Conservation (phyloP, 1,140 invertebrate genomes). For the Heliconius nattereri region DNA sequence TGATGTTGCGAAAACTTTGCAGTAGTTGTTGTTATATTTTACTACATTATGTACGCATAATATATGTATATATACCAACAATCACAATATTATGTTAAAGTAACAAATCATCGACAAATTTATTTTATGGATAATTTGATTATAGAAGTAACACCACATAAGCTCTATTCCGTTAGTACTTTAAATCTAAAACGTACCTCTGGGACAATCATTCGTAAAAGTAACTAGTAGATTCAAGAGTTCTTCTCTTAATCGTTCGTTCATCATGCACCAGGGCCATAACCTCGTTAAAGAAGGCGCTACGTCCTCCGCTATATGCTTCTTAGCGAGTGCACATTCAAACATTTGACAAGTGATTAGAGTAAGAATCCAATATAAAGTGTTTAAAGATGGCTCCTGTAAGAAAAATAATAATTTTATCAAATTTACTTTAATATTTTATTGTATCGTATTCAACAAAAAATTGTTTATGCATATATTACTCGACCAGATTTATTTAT, state of each 20-base stretch:
- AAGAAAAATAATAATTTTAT: slow-evolving; percentile 19
- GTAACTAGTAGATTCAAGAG: slow-evolving; percentile 57
- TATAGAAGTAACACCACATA: background rate
- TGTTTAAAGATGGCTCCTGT: slow-evolving; percentile 57
- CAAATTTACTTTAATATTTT: background rate
- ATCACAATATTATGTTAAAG: background rate
- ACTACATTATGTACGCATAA: no score
- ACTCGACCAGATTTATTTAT: no score
- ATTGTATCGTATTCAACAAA: background rate
- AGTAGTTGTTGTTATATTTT: no score
- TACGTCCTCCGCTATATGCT: slow-evolving; percentile 59
- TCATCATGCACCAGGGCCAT: slow-evolving; percentile 76
- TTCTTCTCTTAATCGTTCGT: slow-evolving; percentile 55
- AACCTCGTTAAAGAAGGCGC: slow-evolving; percentile 53
- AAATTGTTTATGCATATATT: background rate
- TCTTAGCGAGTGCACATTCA: slow-evolving; percentile 55
- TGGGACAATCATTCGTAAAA: slow-evolving; percentile 65
- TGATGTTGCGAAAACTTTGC: no score
- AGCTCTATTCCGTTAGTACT: background rate
- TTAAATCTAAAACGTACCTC: slow-evolving; percentile 49
- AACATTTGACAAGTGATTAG: slow-evolving; percentile 54
- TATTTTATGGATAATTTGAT: no score
- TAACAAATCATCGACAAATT: background rate
- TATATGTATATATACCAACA: no score
- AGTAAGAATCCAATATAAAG: slow-evolving; percentile 61